phyloP scores from a whole-genome alignment of 2,888 invertebrate species.

The Chromoteleia sp. region DNA sequence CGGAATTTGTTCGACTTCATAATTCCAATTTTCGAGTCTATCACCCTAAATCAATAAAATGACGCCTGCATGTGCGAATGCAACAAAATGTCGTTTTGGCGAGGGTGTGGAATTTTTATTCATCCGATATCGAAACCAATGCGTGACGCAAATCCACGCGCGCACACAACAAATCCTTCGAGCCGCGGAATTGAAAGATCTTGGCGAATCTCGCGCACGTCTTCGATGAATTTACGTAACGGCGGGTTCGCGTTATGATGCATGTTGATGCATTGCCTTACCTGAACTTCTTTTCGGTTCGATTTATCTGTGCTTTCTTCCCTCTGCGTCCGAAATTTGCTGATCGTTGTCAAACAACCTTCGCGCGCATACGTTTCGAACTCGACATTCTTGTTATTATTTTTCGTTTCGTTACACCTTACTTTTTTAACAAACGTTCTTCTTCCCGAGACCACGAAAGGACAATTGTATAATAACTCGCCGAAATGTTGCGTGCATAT shows the following conservation, averaged over 20 bases:
- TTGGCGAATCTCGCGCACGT: constrained; percentile 39
- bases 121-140: constrained; percentile 52
- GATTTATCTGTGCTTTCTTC: constrained; percentile 29
- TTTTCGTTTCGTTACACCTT: background rate
- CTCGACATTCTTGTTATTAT: background rate
- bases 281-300: constrained; percentile 14
- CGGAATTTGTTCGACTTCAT: constrained; percentile 20
- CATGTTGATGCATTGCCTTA: constrained; percentile 46
- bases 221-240: constrained; percentile 41
- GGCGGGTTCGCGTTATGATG: constrained; percentile 15
- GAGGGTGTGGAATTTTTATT: constrained; percentile 54
- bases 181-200: constrained; percentile 58
- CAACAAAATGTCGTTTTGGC: constrained; percentile 45
- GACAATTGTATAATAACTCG: too few species aligned
- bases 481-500: too few species aligned
- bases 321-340: background rate
- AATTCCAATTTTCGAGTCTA: constrained; percentile 58
- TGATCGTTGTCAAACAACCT: background rate
- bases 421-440: background rate
- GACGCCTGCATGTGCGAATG: constrained; percentile 33
- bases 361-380: background rate
- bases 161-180: constrained; percentile 51
- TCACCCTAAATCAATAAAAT: constrained; percentile 59
- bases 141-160: constrained; percentile 57
- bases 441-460: too few species aligned